A percentile compares a stretch with the other conserved stretches of the same genome.
Conservation (phyloP, 2,113 vertebrate genomes). For the Capricornis sumatraensis region DNA sequence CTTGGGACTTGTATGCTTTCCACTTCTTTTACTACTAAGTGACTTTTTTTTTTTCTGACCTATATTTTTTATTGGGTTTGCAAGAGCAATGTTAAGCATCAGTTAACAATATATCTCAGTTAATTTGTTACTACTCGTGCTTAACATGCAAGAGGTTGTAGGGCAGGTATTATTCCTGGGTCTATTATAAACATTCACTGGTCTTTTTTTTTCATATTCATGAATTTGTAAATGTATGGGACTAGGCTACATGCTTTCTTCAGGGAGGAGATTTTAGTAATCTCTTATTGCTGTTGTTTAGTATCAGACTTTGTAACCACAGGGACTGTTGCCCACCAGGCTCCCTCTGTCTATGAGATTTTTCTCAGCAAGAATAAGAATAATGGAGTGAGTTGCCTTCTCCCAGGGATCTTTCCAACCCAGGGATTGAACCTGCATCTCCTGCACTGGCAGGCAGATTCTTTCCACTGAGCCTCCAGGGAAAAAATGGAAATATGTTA, state of each 20-base stretch:
- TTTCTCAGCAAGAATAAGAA: neutral
- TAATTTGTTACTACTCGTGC: neutral
- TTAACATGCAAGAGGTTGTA: neutral
- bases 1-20: neutral
- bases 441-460: neutral
- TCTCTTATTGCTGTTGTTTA: neutral
- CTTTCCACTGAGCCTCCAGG: neutral
- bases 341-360: neutral
- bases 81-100: neutral
- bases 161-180: neutral
- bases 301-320: neutral
- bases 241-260: neutral
- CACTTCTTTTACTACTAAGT: neutral
- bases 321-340: neutral
- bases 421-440: neutral
- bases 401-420: neutral
- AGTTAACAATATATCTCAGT: neutral
- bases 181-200: neutral
- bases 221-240: neutral
- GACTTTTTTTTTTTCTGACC: neutral
- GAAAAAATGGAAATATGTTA: neutral
- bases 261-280: neutral
- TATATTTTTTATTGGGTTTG: neutral
- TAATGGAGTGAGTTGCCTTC: neutral
- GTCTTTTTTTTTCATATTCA: neutral